These are phyloP conservation scores for Apteryx mantelli DNA, from an alignment of 2,113 vertebrate species.

Conservation along the genomic window DNA sequence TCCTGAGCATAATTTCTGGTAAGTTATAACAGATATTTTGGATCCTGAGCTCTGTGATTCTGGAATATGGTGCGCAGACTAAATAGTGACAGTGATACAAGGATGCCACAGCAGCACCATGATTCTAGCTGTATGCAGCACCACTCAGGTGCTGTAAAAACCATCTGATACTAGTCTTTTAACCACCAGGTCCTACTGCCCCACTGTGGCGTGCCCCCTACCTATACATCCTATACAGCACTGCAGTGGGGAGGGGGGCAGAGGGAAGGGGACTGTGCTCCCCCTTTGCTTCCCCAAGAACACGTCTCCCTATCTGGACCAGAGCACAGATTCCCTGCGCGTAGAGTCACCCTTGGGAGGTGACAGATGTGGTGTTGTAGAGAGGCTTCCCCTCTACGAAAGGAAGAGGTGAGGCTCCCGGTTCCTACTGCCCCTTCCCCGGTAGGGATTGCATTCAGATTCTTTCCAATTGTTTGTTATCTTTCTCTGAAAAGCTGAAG, in stretches of 20 bases:
- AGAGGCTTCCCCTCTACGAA: background rate
- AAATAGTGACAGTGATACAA: background rate
- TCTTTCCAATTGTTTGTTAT: background rate
- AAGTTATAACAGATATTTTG: background rate
- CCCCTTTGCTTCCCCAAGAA: background rate
- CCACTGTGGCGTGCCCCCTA: background rate
- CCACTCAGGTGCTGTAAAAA: fast-evolving
- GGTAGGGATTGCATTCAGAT: background rate
- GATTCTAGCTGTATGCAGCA: background rate
- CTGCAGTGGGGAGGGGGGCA: background rate
- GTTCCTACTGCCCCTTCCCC: background rate
- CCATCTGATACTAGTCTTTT: background rate
- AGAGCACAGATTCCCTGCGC: background rate
- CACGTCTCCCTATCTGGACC: fast-evolving
- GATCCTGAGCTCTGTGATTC: background rate
- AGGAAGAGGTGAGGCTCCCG: background rate
- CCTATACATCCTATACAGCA: background rate
- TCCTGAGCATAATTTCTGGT: background rate
- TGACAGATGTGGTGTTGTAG: background rate
- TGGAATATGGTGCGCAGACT: background rate
- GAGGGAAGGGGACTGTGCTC: fast-evolving
- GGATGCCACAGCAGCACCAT: background rate
- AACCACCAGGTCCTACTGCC: background rate
- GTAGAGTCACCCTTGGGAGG: background rate
- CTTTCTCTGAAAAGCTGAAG: background rate